Base-by-base conservation (phyloP, 2,888 invertebrate species). In the Pteria penguin region DNA sequence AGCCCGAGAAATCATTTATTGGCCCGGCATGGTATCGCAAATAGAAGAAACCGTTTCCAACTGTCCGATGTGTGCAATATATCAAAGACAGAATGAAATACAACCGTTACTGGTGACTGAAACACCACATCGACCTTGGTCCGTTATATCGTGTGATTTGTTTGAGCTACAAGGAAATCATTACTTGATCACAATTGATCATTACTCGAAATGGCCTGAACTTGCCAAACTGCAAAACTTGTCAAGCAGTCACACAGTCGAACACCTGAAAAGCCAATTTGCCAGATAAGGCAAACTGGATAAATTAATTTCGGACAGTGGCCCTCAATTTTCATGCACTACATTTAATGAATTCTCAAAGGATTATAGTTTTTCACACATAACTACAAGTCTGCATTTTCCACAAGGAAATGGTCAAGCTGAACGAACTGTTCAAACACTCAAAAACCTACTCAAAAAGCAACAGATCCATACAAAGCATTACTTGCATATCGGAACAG, bases 371-470 rank as follows among this genome's bases (percentile, higher is more conserved):
- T 72, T 72, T 18, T 22, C 27, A 31, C 72, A 66, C 45, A 57
- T 57, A 11, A 73, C 61, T 31, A 65, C 27, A 8, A 67, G 60
- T 36, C 73, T 67, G 14, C 52, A 67, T 29, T 73, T 60, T 45
- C 60, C 73, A 45, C 66, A 73, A 29, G 26, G 57, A 11, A 73
- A 72, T 33, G 58, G 66, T 11, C 31, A 72, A 65, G 66, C 66
- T 33, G 66, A 65, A 58, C 62, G 65, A 29, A 60, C 55, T 14
- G 63, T 72, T 14, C n/a, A 72, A 32, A 72, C 65, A n/a, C n/a
- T n/a, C n/a, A n/a, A n/a, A n/a, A n/a, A n/a, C 58, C 36, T 3
- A 69, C 57, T 58, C 11, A 31, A 22, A 11, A 31, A 31, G 24
- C 24, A 18, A 29, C 31, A 31, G 62, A 62, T 62, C 62, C 62